phyloP scores from a whole-genome alignment of 2,113 vertebrate species.

The Triplophysa dalaica region DNA sequence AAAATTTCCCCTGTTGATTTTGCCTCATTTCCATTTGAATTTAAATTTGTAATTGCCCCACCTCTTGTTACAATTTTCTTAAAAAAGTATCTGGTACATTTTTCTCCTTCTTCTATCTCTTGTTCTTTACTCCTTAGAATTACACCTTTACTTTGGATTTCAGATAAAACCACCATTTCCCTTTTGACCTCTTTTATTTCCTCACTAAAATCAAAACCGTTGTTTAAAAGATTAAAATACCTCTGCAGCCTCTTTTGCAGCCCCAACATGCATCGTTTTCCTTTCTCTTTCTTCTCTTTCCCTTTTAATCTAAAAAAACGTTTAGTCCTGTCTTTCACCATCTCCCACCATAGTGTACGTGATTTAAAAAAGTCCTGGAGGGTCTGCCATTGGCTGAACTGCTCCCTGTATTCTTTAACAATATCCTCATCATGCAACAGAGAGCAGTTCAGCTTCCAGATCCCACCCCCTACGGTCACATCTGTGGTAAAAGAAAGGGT shows the following conservation, averaged over 20 bases:
- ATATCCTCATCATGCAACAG: not conserved
- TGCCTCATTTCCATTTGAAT: too few relatives aligned
- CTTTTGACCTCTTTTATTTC: slow-evolving; percentile 5
- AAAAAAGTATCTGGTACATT: slow-evolving; percentile 27
- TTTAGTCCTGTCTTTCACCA: slow-evolving; percentile 22
- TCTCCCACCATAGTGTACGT: slow-evolving; percentile 43
- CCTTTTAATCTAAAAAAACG: slow-evolving; percentile 14
- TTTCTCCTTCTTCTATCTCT: slow-evolving; percentile 28
- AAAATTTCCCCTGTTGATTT: not conserved
- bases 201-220: slow-evolving; percentile 34
- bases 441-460: slow-evolving; percentile 48
- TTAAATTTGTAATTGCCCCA: not conserved
- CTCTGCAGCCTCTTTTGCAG: slow-evolving; percentile 32
- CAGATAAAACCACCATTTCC: slow-evolving; percentile 27
- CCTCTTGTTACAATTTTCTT: slow-evolving; percentile 26
- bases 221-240: slow-evolving; percentile 3
- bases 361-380: slow-evolving; percentile 16
- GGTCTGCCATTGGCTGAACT: slow-evolving; percentile 29
- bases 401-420: not conserved
- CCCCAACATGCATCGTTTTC: slow-evolving; percentile 15
- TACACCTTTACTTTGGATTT: not conserved
- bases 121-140: slow-evolving; percentile 34
- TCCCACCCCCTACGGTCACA: not conserved
- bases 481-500: not conserved
- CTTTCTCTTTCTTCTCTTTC: not conserved